phyloP scores from a whole-genome alignment of 2,888 invertebrate genomes.

The Drosophila silvestris region DNA sequence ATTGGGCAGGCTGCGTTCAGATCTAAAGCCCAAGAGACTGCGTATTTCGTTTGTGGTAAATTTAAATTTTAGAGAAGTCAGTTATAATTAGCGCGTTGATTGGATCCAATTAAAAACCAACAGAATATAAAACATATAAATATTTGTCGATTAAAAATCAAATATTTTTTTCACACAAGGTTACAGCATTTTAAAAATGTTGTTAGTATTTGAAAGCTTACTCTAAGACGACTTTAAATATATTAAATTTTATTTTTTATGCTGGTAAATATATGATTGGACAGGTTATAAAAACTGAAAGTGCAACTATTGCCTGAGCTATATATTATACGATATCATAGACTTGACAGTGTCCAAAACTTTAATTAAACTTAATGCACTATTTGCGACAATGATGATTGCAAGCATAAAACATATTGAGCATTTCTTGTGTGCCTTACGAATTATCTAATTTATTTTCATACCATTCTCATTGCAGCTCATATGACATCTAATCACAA shows the following conservation, averaged over 20 bases:
- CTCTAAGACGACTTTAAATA: background rate
- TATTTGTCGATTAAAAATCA: background rate
- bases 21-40: background rate
- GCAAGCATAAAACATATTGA: background rate
- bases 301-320: background rate
- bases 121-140: background rate
- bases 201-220: background rate
- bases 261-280: background rate
- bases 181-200: too few species aligned
- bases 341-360: background rate
- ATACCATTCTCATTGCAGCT: conserved; percentile 25
- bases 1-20: background rate
- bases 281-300: background rate
- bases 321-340: background rate
- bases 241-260: background rate
- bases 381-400: background rate
- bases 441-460: conserved; percentile 1
- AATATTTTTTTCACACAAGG: background rate
- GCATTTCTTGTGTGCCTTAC: background rate
- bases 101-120: background rate
- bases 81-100: background rate
- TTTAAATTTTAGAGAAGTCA: background rate
- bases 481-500: conserved; percentile 7
- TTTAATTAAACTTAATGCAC: background rate
- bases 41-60: background rate